A percentile compares a stretch with the other conserved stretches of the same genome.
These are phyloP conservation scores for Lagenorhynchus albirostris DNA, from an alignment of 2,113 vertebrate species.

Conservation along the genomic window DNA sequence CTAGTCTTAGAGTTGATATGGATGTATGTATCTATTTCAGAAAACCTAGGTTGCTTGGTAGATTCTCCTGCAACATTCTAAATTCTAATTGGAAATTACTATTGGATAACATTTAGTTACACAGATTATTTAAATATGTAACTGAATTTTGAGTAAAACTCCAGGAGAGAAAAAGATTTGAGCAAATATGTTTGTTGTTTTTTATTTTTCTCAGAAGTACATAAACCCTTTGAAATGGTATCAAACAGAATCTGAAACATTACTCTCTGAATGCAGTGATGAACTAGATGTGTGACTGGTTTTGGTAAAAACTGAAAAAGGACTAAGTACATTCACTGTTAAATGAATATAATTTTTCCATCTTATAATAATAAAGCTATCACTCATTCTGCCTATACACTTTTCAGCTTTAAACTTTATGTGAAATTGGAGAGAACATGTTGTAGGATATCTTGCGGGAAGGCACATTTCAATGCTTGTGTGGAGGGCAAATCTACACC, in stretches of 20 bases:
- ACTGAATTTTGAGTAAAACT: conserved; percentile 7
- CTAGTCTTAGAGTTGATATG: background rate
- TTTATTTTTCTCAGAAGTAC: conserved; percentile 21
- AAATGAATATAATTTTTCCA: background rate
- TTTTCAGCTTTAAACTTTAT: background rate
- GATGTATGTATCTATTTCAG: background rate
- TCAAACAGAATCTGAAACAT: background rate
- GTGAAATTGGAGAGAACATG: background rate
- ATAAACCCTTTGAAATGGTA: conserved; percentile 50
- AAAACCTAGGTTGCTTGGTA: background rate
- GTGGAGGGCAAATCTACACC: background rate
- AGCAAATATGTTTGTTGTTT: background rate
- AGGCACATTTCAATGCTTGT: background rate
- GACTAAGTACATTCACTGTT: background rate
- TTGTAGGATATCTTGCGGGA: background rate
- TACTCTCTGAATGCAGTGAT: background rate
- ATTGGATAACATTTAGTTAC: background rate
- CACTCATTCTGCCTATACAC: background rate
- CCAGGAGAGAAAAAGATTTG: conserved; percentile 23
- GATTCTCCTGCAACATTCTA: background rate
- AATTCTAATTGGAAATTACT: background rate
- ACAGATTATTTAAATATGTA: conserved; percentile 41
- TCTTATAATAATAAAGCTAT: background rate
- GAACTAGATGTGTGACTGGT: background rate
- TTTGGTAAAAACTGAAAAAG: background rate